phyloP scores from a whole-genome alignment of 2,113 vertebrate species.

The Ictalurus punctatus region DNA sequence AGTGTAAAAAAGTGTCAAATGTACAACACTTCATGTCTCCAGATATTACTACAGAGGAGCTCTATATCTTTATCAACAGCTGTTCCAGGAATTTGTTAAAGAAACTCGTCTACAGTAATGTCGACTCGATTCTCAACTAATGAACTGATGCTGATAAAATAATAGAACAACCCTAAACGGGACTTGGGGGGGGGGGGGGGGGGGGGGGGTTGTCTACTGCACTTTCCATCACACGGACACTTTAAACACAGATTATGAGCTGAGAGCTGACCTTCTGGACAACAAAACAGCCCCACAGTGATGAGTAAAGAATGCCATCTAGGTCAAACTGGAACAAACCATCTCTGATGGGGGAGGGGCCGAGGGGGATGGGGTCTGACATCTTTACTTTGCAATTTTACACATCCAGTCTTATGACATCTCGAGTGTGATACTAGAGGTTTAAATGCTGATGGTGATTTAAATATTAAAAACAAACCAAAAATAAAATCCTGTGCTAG shows the following conservation, averaged over 20 bases:
- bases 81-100: neutral
- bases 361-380: neutral
- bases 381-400: neutral
- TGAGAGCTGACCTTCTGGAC: neutral
- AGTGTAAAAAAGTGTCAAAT: neutral
- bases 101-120: neutral
- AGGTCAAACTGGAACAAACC: neutral
- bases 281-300: neutral
- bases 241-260: neutral
- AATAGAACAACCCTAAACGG: neutral
- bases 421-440: neutral
- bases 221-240: neutral
- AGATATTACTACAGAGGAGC: neutral
- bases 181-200: no score
- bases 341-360: neutral
- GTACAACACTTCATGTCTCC: neutral
- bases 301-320: neutral
- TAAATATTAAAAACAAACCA: neutral
- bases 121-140: neutral
- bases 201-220: neutral
- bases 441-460: neutral
- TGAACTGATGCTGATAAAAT: neutral
- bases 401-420: neutral
- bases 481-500: no score
- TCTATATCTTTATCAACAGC: neutral